phyloP scores from a whole-genome alignment of 1,140 invertebrate species.

The Nephila pilipes region DNA sequence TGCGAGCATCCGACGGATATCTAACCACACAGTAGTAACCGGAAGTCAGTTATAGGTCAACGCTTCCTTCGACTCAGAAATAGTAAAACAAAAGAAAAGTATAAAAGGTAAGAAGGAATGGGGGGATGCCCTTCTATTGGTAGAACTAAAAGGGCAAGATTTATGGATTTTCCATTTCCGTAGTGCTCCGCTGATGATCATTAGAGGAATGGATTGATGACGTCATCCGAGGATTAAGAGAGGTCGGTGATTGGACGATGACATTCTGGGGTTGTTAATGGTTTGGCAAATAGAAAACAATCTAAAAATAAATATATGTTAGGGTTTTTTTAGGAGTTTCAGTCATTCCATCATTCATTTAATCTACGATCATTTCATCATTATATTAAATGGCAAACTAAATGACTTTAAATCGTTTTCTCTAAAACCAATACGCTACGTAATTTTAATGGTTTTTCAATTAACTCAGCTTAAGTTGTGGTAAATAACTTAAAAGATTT shows the following conservation, averaged over 20 bases:
- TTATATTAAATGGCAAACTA: not conserved
- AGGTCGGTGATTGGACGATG: constrained; percentile 62
- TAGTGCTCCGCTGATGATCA: constrained; percentile 54
- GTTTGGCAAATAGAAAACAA: constrained; percentile 13
- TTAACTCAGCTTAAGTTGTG: too few relatives aligned
- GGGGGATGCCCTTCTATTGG: not conserved
- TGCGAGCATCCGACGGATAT: not conserved
- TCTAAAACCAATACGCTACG: not conserved
- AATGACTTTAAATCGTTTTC: constrained; percentile 42
- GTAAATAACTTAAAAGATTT: too few relatives aligned
- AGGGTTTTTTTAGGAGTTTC: constrained; percentile 7
- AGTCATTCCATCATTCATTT: not conserved
- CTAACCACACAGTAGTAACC: constrained; percentile 26
- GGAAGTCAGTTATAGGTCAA: constrained; percentile 45
- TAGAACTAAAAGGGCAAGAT: constrained; percentile 29
- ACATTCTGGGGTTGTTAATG: constrained; percentile 66
- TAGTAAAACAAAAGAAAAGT: constrained; percentile 16
- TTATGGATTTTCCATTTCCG: constrained; percentile 67
- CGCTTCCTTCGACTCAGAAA: constrained; percentile 9
- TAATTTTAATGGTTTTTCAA: not conserved
- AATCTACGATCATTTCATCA: constrained; percentile 26
- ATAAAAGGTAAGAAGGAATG: not conserved
- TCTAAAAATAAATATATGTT: constrained; percentile 57
- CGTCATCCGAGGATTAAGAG: constrained; percentile 53
- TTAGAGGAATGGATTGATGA: constrained; percentile 65